These are phyloP conservation scores for Hypolimnas misippus DNA, from an alignment of 2,888 invertebrate genomes.

Conservation along the genomic window DNA sequence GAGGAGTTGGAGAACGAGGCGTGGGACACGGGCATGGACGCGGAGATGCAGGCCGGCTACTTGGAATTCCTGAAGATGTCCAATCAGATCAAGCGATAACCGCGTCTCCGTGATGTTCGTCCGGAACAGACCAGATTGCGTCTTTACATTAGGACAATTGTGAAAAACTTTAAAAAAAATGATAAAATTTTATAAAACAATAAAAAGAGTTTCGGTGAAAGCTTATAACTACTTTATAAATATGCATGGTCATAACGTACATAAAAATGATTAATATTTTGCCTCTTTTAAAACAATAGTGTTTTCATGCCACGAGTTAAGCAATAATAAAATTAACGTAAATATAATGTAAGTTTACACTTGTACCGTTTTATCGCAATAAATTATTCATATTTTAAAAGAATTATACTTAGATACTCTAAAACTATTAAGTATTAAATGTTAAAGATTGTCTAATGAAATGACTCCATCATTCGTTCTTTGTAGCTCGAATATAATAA, in stretches of 20 bases:
- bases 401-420: slow-evolving; percentile 26
- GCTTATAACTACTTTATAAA: slow-evolving; percentile 41
- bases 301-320: slow-evolving; percentile 28
- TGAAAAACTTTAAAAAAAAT: slow-evolving; percentile 54
- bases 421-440: slow-evolving; percentile 27
- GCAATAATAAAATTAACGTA: slow-evolving; percentile 41
- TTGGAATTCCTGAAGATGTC: slow-evolving; percentile 81
- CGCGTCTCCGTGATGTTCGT: slow-evolving; percentile 54
- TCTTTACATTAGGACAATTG: slow-evolving; percentile 49
- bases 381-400: slow-evolving; percentile 27
- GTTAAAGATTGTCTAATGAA: slow-evolving; percentile 14
- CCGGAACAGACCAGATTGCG: slow-evolving; percentile 64
- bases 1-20: slow-evolving; percentile 79
- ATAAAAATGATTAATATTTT: slow-evolving; percentile 29
- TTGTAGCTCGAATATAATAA: slow-evolving; percentile 35
- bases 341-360: slow-evolving; percentile 30
- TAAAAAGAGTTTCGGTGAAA: slow-evolving; percentile 67
- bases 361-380: slow-evolving; percentile 31
- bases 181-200: slow-evolving; percentile 66
- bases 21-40: slow-evolving; percentile 82
- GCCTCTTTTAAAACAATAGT: slow-evolving; percentile 25
- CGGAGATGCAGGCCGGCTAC: slow-evolving; percentile 80
- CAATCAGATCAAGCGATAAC: slow-evolving; percentile 83
- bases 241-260: slow-evolving; percentile 31
- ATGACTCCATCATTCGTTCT: slow-evolving; percentile 20